These are phyloP conservation scores for Silurus glanis DNA, from an alignment of 2,113 vertebrate species.

Conservation along the genomic window DNA sequence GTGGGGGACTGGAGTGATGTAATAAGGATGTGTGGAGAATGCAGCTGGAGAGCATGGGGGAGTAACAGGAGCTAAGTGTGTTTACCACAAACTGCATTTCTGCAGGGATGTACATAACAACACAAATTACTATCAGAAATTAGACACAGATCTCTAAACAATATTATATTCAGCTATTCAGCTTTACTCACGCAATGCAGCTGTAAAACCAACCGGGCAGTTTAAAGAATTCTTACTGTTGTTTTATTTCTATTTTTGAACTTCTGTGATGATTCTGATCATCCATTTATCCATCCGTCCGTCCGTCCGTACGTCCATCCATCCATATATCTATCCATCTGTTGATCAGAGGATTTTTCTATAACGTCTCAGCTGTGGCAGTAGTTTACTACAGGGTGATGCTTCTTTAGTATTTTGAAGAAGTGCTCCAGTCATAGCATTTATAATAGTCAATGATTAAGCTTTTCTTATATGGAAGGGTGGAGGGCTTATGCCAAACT, in stretches of 20 bases:
- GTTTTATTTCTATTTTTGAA: not conserved
- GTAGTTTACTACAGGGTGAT: not conserved
- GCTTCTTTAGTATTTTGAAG: not conserved
- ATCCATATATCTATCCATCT: too few relatives aligned
- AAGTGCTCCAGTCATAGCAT: not conserved
- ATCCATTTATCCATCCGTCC: not conserved
- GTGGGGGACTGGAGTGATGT: constrained; percentile 13
- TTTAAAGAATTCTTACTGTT: not conserved
- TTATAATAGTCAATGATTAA: not conserved
- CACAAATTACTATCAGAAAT: constrained; percentile 1
- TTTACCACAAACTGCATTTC: constrained; percentile 26
- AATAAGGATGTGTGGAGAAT: constrained; percentile 3
- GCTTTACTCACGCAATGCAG: constrained; percentile 3
- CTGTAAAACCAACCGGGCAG: too few relatives aligned
- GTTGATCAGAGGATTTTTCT: not conserved
- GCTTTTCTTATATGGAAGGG: not conserved
- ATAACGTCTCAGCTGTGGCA: not conserved
- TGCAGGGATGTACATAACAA: constrained; percentile 3
- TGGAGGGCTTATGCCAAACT: not conserved
- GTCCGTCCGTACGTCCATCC: too few relatives aligned
- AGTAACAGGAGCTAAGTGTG: constrained; percentile 27
- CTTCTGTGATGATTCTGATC: not conserved
- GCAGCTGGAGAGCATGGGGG: constrained; percentile 24
- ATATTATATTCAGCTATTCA: not conserved
- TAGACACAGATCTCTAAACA: not conserved